phyloP scores from a whole-genome alignment of 2,888 invertebrate genomes.

The Vannuccia rotundouncinata region DNA sequence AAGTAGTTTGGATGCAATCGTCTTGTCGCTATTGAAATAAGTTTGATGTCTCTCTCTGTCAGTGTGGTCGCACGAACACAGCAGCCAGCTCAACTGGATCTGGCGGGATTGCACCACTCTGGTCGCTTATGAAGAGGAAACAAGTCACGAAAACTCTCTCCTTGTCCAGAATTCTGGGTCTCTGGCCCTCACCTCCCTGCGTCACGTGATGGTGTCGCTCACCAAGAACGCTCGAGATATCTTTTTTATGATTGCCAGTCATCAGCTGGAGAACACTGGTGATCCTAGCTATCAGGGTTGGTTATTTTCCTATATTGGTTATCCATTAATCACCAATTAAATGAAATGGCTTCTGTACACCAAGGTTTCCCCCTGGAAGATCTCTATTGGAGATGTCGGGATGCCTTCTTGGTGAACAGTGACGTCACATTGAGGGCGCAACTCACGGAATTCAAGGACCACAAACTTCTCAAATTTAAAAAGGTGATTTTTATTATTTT shows the following conservation, averaged over 20 bases:
- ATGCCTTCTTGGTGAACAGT: conserved; percentile 82
- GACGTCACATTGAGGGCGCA: conserved; percentile 83
- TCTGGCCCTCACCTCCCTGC: conserved; percentile 67
- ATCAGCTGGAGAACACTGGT: conserved; percentile 71
- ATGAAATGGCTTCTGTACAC: not conserved
- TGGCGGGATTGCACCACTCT: conserved; percentile 86
- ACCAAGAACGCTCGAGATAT: conserved; percentile 69
- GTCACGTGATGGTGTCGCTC: conserved; percentile 80
- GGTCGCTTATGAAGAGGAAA: conserved; percentile 71
- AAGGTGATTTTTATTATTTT: conserved; percentile 18
- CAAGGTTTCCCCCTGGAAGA: conserved; percentile 77
- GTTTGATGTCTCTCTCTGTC: conserved; percentile 47
- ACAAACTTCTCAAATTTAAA: conserved; percentile 68
- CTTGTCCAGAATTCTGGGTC: not conserved
- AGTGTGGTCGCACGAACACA: conserved; percentile 65
- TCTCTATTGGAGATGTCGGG: conserved; percentile 71
- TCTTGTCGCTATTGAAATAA: too few relatives aligned
- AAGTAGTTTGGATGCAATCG: too few relatives aligned
- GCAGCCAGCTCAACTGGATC: conserved; percentile 73
- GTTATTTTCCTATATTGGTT: not conserved
- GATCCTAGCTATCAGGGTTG: conserved; percentile 58
- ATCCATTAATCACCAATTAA: too few relatives aligned
- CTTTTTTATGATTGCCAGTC: conserved; percentile 71
- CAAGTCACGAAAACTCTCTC: conserved; percentile 60
- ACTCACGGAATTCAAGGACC: conserved; percentile 87